These are phyloP conservation scores for Clinocottus analis DNA, from an alignment of 2,113 vertebrate species.

Conservation along the genomic window DNA sequence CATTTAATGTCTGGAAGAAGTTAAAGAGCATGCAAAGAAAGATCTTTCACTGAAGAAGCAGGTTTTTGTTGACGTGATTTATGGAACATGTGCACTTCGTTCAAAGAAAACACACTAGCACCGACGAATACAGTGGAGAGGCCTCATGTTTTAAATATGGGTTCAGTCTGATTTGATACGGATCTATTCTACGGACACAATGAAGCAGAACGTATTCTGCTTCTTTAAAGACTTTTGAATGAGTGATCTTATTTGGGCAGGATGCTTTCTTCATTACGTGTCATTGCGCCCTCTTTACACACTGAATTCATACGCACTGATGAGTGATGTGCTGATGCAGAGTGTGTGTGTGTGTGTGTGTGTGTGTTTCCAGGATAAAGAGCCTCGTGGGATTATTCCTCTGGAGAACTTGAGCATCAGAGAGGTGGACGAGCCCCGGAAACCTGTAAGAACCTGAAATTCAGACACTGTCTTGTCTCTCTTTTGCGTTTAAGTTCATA, in stretches of 20 bases:
- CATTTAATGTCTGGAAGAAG: neutral
- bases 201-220: too few species aligned
- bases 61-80: neutral
- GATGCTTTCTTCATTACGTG: neutral
- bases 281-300: neutral
- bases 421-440: slow-evolving; percentile 96
- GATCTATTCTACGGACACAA: neutral
- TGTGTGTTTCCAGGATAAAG: slow-evolving; percentile 89
- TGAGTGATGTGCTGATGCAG: too few species aligned
- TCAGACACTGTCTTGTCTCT: neutral
- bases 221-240: neutral
- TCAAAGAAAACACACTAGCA: neutral
- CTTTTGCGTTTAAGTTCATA: neutral
- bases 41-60: neutral
- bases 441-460: slow-evolving; percentile 86
- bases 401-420: slow-evolving; percentile 97
- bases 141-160: too few species aligned
- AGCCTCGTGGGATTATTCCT: slow-evolving; percentile 96
- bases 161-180: neutral
- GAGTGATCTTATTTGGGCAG: neutral
- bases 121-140: neutral
- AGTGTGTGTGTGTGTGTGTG: neutral
- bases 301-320: slow-evolving; percentile 1
- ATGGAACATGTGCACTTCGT: neutral
- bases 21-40: neutral